Percentiles rank a stretch among this genome's conserved stretches.
Evolutionary conservation across 2,888 invertebrate genomes (phyloP).

Genomic region (Pteria penguin): DNA sequence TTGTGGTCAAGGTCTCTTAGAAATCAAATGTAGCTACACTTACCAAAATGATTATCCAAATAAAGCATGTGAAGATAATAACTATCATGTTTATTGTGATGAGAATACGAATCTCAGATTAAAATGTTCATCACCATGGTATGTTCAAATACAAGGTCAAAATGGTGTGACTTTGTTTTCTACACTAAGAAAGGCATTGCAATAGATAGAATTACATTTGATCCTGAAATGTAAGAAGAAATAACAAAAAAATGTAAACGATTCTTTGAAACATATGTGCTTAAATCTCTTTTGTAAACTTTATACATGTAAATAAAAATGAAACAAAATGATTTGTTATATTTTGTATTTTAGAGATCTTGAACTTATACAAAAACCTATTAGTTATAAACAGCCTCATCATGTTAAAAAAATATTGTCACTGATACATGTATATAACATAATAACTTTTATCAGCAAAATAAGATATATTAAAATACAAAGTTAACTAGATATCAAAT

Average conservation of each 20-base stretch:
- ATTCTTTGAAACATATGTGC: slow-evolving; percentile 5
- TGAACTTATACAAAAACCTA: too few species aligned
- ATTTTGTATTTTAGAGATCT: too few species aligned
- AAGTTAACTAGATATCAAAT: too few species aligned
- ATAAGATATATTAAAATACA: too few species aligned
- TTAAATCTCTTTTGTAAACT: neutral
- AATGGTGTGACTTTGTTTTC: slow-evolving; percentile 22
- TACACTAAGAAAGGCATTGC: neutral
- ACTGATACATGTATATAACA: too few species aligned
- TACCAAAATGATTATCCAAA: slow-evolving; percentile 1
- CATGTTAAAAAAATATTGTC: too few species aligned
- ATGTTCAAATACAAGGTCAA: slow-evolving; percentile 27
- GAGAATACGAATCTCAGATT: slow-evolving; percentile 6
- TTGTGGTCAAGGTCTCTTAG: slow-evolving; percentile 26
- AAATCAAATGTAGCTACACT: slow-evolving; percentile 20
- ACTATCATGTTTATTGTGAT: slow-evolving; percentile 27
- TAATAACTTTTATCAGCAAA: too few species aligned
- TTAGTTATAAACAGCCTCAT: too few species aligned
- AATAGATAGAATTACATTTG: slow-evolving; percentile 7
- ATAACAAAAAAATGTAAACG: neutral
- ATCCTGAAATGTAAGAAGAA: neutral
- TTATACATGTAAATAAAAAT: neutral
- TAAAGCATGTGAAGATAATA: slow-evolving; percentile 7
- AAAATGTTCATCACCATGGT: slow-evolving; percentile 10
- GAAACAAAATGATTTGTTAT: neutral